phyloP scores from a whole-genome alignment of 2,888 invertebrate species.

The Escarpia spicata region DNA sequence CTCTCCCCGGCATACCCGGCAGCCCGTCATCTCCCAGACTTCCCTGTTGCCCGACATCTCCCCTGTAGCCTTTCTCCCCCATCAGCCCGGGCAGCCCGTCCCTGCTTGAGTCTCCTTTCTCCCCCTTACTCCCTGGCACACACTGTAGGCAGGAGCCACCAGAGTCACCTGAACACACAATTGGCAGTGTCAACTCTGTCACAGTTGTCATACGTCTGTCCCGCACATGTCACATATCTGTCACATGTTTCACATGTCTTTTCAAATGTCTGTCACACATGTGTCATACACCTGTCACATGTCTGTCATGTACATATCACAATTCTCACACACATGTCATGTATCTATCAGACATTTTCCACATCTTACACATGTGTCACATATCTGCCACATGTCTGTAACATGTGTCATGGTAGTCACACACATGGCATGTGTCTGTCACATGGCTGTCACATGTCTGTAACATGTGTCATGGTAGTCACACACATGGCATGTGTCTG shows the following conservation, averaged over 20 bases:
- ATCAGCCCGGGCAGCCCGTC: constrained; percentile 29
- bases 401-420: background rate
- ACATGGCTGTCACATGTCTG: background rate
- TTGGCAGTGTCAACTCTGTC: background rate
- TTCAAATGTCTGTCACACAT: background rate
- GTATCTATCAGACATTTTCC: too few species aligned
- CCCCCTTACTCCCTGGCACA: constrained; percentile 35
- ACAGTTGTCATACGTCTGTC: background rate
- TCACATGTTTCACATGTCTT: too few species aligned
- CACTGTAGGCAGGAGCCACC: constrained; percentile 41
- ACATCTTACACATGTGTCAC: background rate
- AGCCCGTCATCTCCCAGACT: constrained; percentile 34
- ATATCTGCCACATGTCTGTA: background rate
- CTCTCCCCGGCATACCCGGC: constrained; percentile 30
- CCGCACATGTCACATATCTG: background rate
- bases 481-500: background rate
- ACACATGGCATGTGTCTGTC: background rate
- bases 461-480: background rate
- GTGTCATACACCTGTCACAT: background rate
- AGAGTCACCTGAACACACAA: constrained; percentile 30
- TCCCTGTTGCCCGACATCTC: constrained; percentile 30
- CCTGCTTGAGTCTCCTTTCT: constrained; percentile 31
- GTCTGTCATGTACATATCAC: background rate
- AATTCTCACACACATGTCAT: background rate
- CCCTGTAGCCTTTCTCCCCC: constrained; percentile 33